Evolutionary conservation across 1,140 invertebrate genomes (phyloP).

Genomic region (Lasioglossum albipes): DNA sequence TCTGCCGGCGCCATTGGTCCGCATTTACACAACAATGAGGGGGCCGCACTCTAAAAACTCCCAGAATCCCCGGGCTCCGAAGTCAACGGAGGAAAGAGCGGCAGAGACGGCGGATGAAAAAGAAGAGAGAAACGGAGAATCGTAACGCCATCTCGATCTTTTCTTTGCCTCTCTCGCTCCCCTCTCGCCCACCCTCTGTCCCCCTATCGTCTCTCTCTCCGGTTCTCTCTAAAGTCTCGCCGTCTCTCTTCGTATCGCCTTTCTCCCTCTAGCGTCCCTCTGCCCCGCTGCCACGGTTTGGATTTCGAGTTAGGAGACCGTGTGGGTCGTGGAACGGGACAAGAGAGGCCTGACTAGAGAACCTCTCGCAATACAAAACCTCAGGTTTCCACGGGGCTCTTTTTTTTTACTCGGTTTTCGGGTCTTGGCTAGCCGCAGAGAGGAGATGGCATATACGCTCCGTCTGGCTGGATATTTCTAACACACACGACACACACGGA

Average conservation of each 20-base stretch:
- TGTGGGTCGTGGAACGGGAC: conserved; percentile 41
- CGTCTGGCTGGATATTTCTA: conserved; percentile 70
- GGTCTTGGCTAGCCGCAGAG: conserved; percentile 59
- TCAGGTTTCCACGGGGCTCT: conserved; percentile 63
- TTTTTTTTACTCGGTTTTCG: conserved; percentile 65
- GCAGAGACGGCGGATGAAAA: conserved; percentile 47
- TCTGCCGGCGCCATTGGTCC: conserved; percentile 77
- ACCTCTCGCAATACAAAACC: conserved; percentile 68
- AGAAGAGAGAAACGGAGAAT: conserved; percentile 62
- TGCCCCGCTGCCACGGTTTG: conserved; percentile 7
- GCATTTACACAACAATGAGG: conserved; percentile 80
- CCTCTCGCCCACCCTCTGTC: neutral
- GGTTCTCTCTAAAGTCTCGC: neutral
- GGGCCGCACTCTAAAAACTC: conserved; percentile 77
- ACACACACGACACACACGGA: conserved; percentile 55
- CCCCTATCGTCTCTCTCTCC: conserved; percentile 2
- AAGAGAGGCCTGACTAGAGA: conserved; percentile 63
- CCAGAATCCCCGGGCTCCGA: conserved; percentile 72
- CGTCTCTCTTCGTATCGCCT: too few relatives aligned
- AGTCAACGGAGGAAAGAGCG: conserved; percentile 53
- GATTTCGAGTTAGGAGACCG: conserved; percentile 32
- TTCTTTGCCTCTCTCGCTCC: conserved; percentile 44
- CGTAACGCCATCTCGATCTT: conserved; percentile 67
- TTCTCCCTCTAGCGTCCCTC: neutral
- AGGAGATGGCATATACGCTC: conserved; percentile 63